Evolutionary conservation across 2,113 vertebrate genomes (phyloP).

Genomic region (Xenopus tropicalis): DNA sequence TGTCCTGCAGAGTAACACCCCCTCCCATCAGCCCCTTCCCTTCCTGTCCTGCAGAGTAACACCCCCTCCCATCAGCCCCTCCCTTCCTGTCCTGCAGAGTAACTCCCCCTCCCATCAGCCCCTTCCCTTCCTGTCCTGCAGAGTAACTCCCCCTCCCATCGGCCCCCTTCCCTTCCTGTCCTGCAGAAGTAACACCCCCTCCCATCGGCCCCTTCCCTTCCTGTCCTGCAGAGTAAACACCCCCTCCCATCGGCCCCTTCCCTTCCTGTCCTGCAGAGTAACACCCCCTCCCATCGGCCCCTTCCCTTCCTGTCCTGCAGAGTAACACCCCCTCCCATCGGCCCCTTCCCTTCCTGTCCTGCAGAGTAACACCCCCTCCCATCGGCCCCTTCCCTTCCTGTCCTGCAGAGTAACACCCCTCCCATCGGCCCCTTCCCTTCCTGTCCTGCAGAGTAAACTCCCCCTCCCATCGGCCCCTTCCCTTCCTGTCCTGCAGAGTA

Average conservation of each 20-base stretch:
- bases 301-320: conserved; percentile 71
- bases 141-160: background rate
- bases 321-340: background rate
- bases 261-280: too few relatives aligned
- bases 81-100: too few relatives aligned
- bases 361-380: too few relatives aligned
- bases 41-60: conserved; percentile 67
- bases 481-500: conserved; percentile 69
- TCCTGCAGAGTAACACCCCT: conserved; percentile 55
- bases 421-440: background rate
- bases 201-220: background rate
- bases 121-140: conserved; percentile 73
- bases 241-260: background rate
- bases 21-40: conserved; percentile 72
- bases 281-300: conserved; percentile 79
- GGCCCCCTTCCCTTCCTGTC: background rate
- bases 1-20: too few relatives aligned
- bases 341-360: background rate
- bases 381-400: conserved; percentile 75
- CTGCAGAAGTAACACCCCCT: background rate
- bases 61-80: background rate
- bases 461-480: conserved; percentile 73
- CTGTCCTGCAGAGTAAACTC: too few relatives aligned
- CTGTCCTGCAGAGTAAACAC: too few relatives aligned
- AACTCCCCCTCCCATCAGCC: too few relatives aligned